Conservation (phyloP, 2,888 invertebrate genomes). For the Caenorhabditis macrosperma region DNA sequence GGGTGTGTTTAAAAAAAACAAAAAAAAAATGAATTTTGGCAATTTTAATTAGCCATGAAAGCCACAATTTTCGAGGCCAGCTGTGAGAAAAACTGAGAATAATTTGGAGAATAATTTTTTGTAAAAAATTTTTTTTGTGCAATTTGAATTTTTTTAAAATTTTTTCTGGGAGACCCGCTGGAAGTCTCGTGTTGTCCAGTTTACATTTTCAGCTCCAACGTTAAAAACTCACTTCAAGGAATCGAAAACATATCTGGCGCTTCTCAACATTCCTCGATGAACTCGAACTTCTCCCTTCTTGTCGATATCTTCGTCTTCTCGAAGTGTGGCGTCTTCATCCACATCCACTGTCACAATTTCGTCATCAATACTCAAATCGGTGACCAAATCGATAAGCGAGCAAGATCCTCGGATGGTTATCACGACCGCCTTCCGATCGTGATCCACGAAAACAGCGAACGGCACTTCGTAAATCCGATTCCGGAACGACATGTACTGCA, state of each 20-base stretch:
- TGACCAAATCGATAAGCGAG: conserved; percentile 87
- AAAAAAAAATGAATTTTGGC: no score
- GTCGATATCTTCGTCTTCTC: conserved; percentile 62
- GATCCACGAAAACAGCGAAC: conserved; percentile 90
- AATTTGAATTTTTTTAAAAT: conserved; percentile 23
- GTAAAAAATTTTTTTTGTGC: no score
- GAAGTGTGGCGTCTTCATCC: conserved; percentile 74
- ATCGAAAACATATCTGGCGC: conserved; percentile 87
- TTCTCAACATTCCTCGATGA: conserved; percentile 90
- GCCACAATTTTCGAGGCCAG: no score
- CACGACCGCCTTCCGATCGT: conserved; percentile 88
- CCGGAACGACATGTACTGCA: conserved; percentile 90
- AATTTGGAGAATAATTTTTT: no score
- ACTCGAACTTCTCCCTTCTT: conserved; percentile 82
- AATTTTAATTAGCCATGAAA: no score
- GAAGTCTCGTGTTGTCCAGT: no score
- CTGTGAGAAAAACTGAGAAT: no score
- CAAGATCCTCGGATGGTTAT: conserved; percentile 90
- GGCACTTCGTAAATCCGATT: conserved; percentile 91
- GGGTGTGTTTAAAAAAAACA: no score
- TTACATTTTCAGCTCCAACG: no score
- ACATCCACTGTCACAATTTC: conserved; percentile 78
- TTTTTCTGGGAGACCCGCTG: no score
- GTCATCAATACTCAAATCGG: conserved; percentile 78
- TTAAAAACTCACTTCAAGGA: conserved; percentile 80